phyloP scores from a whole-genome alignment of 2,797 vertebrate genomes.

The Xiphorhynchus erythropygius region DNA sequence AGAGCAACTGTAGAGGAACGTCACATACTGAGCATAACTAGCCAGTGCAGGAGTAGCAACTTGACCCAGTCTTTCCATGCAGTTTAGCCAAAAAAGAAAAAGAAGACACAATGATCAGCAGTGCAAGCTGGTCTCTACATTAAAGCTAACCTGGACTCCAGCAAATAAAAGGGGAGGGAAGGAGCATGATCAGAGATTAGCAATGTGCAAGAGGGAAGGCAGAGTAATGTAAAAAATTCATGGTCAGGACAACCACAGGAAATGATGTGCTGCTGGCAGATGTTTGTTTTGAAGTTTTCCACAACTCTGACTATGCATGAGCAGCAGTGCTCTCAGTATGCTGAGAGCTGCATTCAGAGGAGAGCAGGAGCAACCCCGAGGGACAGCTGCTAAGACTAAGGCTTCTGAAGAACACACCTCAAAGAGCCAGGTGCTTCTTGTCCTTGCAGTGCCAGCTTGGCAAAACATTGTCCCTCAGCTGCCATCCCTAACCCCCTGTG shows the following conservation, averaged over 20 bases:
- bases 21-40: neutral
- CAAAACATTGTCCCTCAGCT: fast-evolving
- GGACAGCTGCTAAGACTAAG: neutral
- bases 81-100: neutral
- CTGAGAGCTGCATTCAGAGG: neutral
- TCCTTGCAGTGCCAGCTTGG: neutral
- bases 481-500: neutral
- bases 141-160: neutral
- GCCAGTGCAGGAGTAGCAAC: neutral
- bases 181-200: neutral
- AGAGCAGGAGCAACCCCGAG: neutral
- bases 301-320: neutral
- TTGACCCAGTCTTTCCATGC: neutral
- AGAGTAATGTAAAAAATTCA: constrained; percentile 6
- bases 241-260: constrained; percentile 6
- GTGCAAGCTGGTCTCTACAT: neutral
- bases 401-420: neutral
- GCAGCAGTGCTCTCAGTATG: neutral
- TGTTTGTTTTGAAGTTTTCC: constrained; percentile 17
- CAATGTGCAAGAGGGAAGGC: neutral
- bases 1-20: neutral
- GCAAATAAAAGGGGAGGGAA: neutral
- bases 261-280: constrained; percentile 18
- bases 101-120: neutral
- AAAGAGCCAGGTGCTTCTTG: neutral